These are phyloP conservation scores for Monopterus albus DNA, from an alignment of 2,113 vertebrate species.

Conservation along the genomic window DNA sequence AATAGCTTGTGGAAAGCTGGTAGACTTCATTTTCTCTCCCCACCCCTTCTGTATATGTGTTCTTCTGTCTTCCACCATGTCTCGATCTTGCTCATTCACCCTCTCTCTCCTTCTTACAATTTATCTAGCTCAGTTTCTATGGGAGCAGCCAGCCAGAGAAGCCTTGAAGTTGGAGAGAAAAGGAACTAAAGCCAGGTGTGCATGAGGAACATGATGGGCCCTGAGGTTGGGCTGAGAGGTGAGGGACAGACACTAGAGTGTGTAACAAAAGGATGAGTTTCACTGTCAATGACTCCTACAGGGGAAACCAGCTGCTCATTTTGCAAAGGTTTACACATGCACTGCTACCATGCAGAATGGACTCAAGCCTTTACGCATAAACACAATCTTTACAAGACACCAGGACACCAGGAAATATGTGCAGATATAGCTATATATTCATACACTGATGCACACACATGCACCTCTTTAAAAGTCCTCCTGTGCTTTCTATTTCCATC, in stretches of 20 bases:
- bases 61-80: constrained; percentile 11
- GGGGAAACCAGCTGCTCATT: constrained; percentile 74
- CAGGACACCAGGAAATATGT: constrained; percentile 12
- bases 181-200: constrained; percentile 69
- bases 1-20: constrained; percentile 52
- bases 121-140: constrained; percentile 64
- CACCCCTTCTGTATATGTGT: constrained; percentile 12
- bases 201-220: constrained; percentile 57
- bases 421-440: not conserved
- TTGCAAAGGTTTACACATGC: constrained; percentile 45
- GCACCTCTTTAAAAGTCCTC: not conserved
- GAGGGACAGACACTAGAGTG: constrained; percentile 71
- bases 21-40: constrained; percentile 40
- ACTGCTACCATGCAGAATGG: constrained; percentile 27
- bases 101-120: constrained; percentile 41
- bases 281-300: constrained; percentile 79
- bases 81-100: constrained; percentile 32
- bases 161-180: constrained; percentile 56
- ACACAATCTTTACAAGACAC: constrained; percentile 40
- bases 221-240: constrained; percentile 71
- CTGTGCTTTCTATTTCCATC: not conserved
- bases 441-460: not conserved
- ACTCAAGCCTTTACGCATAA: constrained; percentile 15
- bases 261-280: constrained; percentile 81
- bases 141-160: constrained; percentile 60